Evolutionary conservation across 2,113 vertebrate genomes (phyloP).

Genomic region (Regulus satrapa): DNA sequence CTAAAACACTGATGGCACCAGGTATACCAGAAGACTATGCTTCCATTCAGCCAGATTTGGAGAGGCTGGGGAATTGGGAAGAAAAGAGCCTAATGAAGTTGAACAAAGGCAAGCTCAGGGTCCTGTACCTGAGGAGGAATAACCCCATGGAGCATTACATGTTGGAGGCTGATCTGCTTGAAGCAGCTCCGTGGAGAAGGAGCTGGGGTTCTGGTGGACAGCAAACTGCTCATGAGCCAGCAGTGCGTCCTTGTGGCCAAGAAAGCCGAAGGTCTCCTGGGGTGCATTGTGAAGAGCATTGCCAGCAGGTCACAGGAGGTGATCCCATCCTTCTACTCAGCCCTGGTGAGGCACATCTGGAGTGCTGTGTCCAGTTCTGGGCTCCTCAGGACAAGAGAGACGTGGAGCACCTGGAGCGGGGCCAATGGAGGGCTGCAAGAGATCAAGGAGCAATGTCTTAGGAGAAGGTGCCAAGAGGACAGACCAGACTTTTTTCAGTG

Average conservation of each 20-base stretch:
- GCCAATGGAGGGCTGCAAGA: too few species aligned
- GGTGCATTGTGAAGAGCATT: background rate
- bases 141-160: background rate
- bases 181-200: background rate
- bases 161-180: background rate
- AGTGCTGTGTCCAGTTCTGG: background rate
- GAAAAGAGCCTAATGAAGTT: background rate
- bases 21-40: background rate
- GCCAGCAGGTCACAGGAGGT: too few species aligned
- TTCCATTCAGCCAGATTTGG: background rate
- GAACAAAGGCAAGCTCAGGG: background rate
- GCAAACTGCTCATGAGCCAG: background rate
- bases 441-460: too few species aligned
- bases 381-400: background rate
- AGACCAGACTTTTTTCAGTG: background rate
- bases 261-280: background rate
- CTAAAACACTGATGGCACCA: background rate
- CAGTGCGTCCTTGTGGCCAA: background rate
- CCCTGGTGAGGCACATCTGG: background rate
- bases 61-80: background rate
- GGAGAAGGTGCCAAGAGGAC: too few species aligned
- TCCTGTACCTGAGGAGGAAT: background rate
- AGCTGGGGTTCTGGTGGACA: too few species aligned
- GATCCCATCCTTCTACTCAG: background rate
- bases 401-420: too few species aligned